Evolutionary conservation across 2,797 vertebrate species (phyloP), one percentile per base, ranked within the genome.

Genomic region (Sparidentex hasta): DNA sequence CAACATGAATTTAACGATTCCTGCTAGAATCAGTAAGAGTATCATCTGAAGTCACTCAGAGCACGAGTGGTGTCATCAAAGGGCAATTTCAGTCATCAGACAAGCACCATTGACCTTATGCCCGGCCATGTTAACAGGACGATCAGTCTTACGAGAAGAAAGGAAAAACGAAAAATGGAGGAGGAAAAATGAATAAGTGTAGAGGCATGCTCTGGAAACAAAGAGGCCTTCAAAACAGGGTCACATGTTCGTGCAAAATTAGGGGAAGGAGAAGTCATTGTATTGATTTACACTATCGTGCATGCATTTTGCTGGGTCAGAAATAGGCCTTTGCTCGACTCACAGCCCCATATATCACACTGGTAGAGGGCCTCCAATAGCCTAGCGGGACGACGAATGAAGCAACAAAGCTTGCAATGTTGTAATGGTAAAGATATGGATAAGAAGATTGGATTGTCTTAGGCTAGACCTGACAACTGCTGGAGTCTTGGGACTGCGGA

Each of bases 221-320:
- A 96, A 95, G 94, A 93, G 82, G 90, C 93, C 94, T 95, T 95
- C 90, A 94, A 92, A 90, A 83, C 86, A 92, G 86, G 87, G 92
- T 96, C 94, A 95, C 93, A 93, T 92, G 92, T 81, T 91, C 8
- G 50, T 71, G 84, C 88, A 87, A 92, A 94, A 94, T 89, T 91
- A 92, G 89, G 80, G 88, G 89, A 92, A 90, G 89, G 48, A 76
- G 71, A 83, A 89, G 90, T 90, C 94, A 88, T 93, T 91, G 91
- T 94, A 92, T 91, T 95, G 94, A 95, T 95, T 95, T 95, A 93
- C 91, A 91, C 92, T 82, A 92, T 86, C 81, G 58, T 78, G 83
- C 85, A 81, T 90, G 90, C 66, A 79, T 89, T 88, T 93, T 83
- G 65, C 78, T 65, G 44, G 81, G 88, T 90, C 91, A 87, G 65